Evolutionary conservation across 2,888 invertebrate genomes (phyloP), one percentile per base, ranked within the genome.

Genomic region (Cryptosula pallasiana): DNA sequence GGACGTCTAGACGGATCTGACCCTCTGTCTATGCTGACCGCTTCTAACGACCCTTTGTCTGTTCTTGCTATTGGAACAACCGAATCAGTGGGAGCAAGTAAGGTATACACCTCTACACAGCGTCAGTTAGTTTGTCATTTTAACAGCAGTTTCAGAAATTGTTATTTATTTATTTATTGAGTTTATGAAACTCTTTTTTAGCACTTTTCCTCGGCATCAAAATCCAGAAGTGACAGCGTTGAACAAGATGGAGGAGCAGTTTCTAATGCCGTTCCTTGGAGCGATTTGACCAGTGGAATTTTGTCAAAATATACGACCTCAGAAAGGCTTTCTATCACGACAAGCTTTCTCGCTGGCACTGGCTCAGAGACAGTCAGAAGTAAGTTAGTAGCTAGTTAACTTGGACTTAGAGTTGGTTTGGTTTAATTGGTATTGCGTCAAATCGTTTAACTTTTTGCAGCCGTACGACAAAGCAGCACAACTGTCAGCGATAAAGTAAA

Each of bases 261-360:
- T 5, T 25, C 63, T 5, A 13, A 16, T 63, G 9, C 90, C 75
- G 91, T 91, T 81, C 90, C 91, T 20, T 98, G 97, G 97, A 88
- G 87, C 75, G 85, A 88, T 0, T 90, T 91, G 79, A 90, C 92
- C 76, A 83, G 89, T 69, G 87, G 88, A n/a, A 95, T 98, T 81
- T 87, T 97, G 16, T 91, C 89, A 77, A 92, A 92, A 84, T 97
- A 92, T 80, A 96, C 94, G 36, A 97, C 97, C 71, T 93, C 92
- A 16, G 95, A 96, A 85, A 95, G 94, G 82, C 86, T 98, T 35
- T 92, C 93, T 0, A 93, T 96, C 76, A 90, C 93, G 0, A 94
- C 94, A 57, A 95, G 94, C 83, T 94, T 92, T 81, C 86, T 94
- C 2, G 79, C 81, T 20, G 76, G 80, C 9, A 74, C 78, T 71